These are phyloP conservation scores for Todus mexicanus DNA, from an alignment of 2,797 vertebrate genomes.

Conservation along the genomic window DNA sequence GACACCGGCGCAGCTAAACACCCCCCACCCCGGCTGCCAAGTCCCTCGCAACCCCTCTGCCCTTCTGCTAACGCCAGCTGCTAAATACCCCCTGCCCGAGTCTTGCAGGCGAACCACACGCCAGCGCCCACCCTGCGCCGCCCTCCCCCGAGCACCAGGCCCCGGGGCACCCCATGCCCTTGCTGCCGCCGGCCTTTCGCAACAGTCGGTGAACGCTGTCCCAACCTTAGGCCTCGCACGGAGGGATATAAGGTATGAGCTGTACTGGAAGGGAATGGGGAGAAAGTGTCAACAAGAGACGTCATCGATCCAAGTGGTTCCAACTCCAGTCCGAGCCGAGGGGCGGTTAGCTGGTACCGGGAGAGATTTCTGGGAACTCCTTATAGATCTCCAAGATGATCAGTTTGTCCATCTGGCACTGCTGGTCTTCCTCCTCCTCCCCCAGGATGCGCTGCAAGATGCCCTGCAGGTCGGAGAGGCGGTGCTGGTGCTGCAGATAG, in stretches of 20 bases:
- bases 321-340: constrained; percentile 7
- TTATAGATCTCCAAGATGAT: constrained; percentile 92
- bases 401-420: constrained; percentile 96
- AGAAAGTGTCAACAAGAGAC: constrained; percentile 63
- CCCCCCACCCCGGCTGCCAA: neutral
- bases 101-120: neutral
- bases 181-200: neutral
- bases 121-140: neutral
- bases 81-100: neutral
- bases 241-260: constrained; percentile 62
- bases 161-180: neutral
- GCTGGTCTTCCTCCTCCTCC: constrained; percentile 84
- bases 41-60: neutral
- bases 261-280: constrained; percentile 52
- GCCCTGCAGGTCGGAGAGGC: constrained; percentile 87
- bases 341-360: constrained; percentile 69
- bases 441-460: constrained; percentile 88
- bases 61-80: neutral
- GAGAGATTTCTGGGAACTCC: constrained; percentile 89
- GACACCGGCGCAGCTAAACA: neutral
- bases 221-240: constrained; percentile 41
- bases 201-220: neutral
- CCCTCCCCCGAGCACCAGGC: neutral
- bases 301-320: constrained; percentile 16
- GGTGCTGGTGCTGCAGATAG: constrained; percentile 93